phyloP scores from a whole-genome alignment of 2,888 invertebrate genomes.

The Agrotis exclamationis region DNA sequence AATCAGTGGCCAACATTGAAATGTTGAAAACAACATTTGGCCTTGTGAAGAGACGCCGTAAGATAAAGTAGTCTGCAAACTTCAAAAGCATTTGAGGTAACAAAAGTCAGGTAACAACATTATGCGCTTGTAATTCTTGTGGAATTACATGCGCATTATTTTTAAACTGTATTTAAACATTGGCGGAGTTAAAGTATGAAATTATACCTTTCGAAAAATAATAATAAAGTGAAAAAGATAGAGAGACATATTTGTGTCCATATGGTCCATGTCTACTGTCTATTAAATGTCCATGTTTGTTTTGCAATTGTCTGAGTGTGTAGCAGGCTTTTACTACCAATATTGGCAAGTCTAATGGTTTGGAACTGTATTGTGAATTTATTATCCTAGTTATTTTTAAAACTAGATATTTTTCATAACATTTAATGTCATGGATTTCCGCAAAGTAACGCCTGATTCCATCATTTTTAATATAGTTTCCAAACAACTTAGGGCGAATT shows the following conservation, averaged over 20 bases:
- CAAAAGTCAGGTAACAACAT: not conserved
- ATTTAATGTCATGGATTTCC: no score
- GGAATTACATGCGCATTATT: no score
- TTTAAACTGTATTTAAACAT: no score
- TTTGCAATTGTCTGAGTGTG: not conserved
- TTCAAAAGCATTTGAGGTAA: not conserved
- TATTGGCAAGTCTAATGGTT: conserved; percentile 5
- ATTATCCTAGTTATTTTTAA: no score
- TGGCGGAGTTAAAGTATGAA: no score
- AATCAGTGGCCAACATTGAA: conserved; percentile 20
- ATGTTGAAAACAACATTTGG: no score
- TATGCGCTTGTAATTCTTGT: no score
- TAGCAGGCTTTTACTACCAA: not conserved
- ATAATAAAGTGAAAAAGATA: conserved; percentile 3
- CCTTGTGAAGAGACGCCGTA: conserved; percentile 3
- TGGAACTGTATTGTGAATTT: not conserved
- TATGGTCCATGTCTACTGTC: conserved; percentile 5
- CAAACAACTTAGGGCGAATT: not conserved
- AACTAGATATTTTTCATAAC: no score
- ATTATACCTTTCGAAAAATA: not conserved
- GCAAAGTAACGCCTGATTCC: no score
- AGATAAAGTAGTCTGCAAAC: no score
- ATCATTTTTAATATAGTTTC: not conserved
- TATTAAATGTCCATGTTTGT: conserved; percentile 9
- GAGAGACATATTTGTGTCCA: conserved; percentile 16